Conservation (phyloP, 2,797 vertebrate genomes). For the Lagodon rhomboides region DNA sequence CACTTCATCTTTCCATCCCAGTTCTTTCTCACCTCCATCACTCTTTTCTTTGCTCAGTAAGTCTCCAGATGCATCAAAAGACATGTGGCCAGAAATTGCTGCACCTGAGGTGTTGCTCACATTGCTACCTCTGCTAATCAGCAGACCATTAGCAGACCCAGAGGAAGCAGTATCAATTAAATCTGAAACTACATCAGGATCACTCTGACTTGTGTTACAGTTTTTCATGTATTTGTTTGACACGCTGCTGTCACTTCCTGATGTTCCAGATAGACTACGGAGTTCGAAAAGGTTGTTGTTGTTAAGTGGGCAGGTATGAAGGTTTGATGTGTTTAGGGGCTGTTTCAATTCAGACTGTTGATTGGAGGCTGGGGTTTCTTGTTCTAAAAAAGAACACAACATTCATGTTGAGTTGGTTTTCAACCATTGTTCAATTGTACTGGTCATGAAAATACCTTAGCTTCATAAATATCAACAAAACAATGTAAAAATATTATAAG, state of each 20-base stretch:
- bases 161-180: conserved; percentile 56
- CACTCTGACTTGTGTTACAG: conserved; percentile 49
- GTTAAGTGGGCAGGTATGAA: background rate
- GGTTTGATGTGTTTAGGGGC: background rate
- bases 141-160: conserved; percentile 33
- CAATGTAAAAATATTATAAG: background rate
- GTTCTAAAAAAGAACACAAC: conserved; percentile 50
- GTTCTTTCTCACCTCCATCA: conserved; percentile 61
- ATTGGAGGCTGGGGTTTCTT: conserved; percentile 7
- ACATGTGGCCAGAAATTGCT: conserved; percentile 59
- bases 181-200: conserved; percentile 53
- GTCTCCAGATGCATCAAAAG: conserved; percentile 42
- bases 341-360: conserved; percentile 10
- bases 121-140: conserved; percentile 51
- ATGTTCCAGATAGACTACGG: background rate
- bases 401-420: background rate
- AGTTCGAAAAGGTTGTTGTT: background rate
- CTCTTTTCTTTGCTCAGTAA: conserved; percentile 14
- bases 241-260: conserved; percentile 31
- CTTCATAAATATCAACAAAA: background rate
- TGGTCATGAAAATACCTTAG: background rate
- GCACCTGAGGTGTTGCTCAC: conserved; percentile 49
- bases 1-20: conserved; percentile 41
- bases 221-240: conserved; percentile 45
- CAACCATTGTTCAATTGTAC: background rate